A percentile compares a stretch with the other conserved stretches of the same genome.
Evolutionary conservation across 2,888 invertebrate species (phyloP).

Genomic region (Resseliella maxima): DNA sequence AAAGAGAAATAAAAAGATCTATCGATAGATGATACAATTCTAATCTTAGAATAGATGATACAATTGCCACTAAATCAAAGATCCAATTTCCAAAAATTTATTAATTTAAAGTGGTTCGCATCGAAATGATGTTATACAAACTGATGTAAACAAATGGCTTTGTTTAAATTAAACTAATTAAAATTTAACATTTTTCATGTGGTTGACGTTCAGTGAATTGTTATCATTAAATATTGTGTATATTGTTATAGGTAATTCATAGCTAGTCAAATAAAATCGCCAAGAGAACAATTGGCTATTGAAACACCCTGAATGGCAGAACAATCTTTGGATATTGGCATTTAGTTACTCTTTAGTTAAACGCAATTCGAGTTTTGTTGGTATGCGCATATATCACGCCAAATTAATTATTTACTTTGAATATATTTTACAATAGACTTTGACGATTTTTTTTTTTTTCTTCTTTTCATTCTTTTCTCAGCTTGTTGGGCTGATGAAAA

Average conservation of each 20-base stretch:
- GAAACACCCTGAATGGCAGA: neutral
- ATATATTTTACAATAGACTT: neutral
- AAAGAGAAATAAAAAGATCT: too few relatives aligned
- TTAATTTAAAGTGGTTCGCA: too few relatives aligned
- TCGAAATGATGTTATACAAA: too few relatives aligned
- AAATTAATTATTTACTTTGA: slow-evolving; percentile 52
- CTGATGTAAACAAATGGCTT: neutral
- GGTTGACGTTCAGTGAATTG: neutral
- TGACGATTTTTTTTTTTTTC: neutral
- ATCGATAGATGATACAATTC: too few relatives aligned
- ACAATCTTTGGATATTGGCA: neutral
- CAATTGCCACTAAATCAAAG: too few relatives aligned
- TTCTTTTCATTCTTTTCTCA: neutral
- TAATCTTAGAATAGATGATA: too few relatives aligned
- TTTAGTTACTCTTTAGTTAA: neutral
- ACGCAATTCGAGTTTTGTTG: neutral
- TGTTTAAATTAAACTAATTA: neutral
- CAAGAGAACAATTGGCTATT: neutral
- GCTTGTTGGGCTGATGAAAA: neutral
- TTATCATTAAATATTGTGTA: too few relatives aligned
- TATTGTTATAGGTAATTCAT: neutral
- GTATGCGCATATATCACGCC: neutral
- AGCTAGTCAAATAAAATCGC: neutral
- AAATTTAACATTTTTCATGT: neutral
- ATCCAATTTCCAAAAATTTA: too few relatives aligned